Evolutionary conservation across 2,113 vertebrate species (phyloP).

Genomic region (Oncorhynchus gorbuscha): DNA sequence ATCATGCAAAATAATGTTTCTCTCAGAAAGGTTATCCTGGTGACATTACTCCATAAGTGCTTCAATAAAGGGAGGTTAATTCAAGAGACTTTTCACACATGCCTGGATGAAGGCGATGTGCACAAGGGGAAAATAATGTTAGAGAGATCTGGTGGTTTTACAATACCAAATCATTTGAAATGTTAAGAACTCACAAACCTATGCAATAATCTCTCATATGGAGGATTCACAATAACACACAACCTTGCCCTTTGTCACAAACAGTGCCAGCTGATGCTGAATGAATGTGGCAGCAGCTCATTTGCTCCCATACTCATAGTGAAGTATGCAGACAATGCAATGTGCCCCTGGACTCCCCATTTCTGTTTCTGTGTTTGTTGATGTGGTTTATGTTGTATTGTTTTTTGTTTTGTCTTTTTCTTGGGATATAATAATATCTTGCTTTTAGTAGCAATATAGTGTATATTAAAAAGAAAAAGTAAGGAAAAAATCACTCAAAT

Average conservation of each 20-base stretch:
- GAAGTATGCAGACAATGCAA: conserved; percentile 39
- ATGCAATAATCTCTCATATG: conserved; percentile 76
- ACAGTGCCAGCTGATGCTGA: conserved; percentile 61
- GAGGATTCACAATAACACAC: conserved; percentile 69
- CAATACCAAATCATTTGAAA: conserved; percentile 69
- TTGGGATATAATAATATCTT: conserved; percentile 52
- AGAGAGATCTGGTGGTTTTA: conserved; percentile 57
- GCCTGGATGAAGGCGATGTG: conserved; percentile 24
- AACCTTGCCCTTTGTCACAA: conserved; percentile 59
- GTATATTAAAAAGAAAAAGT: conserved; percentile 36
- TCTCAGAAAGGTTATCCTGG: conserved; percentile 37
- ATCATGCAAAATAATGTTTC: conserved; percentile 56
- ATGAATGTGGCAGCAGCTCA: conserved; percentile 58
- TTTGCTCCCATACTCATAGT: conserved; percentile 50
- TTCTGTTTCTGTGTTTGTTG: conserved; percentile 41
- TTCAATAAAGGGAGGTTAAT: conserved; percentile 18
- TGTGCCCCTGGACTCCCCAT: conserved; percentile 37
- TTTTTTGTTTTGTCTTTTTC: conserved; percentile 45
- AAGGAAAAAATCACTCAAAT: conserved; percentile 53
- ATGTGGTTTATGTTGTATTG: conserved; percentile 30
- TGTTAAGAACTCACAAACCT: conserved; percentile 76
- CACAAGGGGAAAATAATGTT: conserved; percentile 40
- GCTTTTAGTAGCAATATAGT: conserved; percentile 19
- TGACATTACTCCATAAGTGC: conserved; percentile 38
- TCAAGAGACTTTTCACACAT: conserved; percentile 32